Evolutionary conservation across 2,888 invertebrate genomes (phyloP).

Genomic region (Synanthedon tipuliformis): DNA sequence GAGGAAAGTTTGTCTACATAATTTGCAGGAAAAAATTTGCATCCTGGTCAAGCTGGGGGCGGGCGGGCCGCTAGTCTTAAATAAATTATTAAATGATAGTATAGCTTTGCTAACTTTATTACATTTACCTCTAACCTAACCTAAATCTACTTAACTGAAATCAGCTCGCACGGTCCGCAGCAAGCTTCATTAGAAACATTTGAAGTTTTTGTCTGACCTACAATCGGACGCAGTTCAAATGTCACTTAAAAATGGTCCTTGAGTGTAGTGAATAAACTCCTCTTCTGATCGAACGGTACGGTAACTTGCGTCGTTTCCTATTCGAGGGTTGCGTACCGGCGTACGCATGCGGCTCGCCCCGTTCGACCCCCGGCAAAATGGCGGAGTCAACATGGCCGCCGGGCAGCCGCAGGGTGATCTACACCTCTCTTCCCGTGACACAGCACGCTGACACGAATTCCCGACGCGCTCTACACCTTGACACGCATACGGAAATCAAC

Average conservation of each 20-base stretch:
- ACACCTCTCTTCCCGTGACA: slow-evolving; percentile 54
- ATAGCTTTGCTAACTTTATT: too few species aligned
- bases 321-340: slow-evolving; percentile 53
- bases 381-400: slow-evolving; percentile 70
- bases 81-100: too few species aligned
- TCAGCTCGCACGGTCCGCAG: slow-evolving; percentile 53
- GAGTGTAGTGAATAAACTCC: slow-evolving; percentile 27
- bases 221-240: slow-evolving; percentile 44
- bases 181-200: slow-evolving; percentile 54
- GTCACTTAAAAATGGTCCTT: slow-evolving; percentile 35
- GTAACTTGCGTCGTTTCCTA: slow-evolving; percentile 50
- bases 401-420: slow-evolving; percentile 66
- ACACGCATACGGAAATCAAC: slow-evolving; percentile 41
- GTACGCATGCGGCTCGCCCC: slow-evolving; percentile 66
- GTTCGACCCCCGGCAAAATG: slow-evolving; percentile 65
- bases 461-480: slow-evolving; percentile 46
- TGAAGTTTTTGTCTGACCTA: slow-evolving; percentile 55
- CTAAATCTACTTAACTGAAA: slow-evolving; percentile 46
- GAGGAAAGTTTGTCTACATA: too few species aligned
- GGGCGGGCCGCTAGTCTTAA: too few species aligned
- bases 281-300: slow-evolving; percentile 23
- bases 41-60: too few species aligned
- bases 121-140: slow-evolving; percentile 5
- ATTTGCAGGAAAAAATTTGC: too few species aligned
- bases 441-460: slow-evolving; percentile 53